Evolutionary conservation across 1,140 invertebrate species (phyloP), one percentile per base, ranked within the genome.

Genomic region (Augochlora pura): DNA sequence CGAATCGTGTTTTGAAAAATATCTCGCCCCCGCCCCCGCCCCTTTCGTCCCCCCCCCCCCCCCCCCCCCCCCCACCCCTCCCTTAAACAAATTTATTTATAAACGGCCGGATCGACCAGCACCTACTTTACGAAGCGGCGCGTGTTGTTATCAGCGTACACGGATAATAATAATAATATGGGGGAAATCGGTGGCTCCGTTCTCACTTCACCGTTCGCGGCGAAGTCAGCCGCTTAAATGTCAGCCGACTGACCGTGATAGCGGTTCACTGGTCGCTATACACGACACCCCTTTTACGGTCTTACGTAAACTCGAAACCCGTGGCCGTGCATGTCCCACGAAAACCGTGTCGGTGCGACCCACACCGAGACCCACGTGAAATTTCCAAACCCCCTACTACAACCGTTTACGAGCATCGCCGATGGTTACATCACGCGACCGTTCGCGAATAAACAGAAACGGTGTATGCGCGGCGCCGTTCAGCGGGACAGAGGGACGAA

Each of bases 271-370:
- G 25, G n/a, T 52, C 75, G 39, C 54, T 69, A 12, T 23, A 25
- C 73, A 21, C 66, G 21, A n/a, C 32, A 32, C 32, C 32, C 32
- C 54, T 10, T n/a, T 39, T 42, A 59, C 52, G 18, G 25, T 46
- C 46, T 77, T 54, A 71, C 68, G 59, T 71, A 71, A 63, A 77
- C 59, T 52, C 49, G 62, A 59, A 23, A 46, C 32, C 75, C 32
- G n/a, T n/a, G 42, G 62, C 25, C 32, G 42, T 64, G 32, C 18
- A 54, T 42, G 23, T 23, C 18, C 21, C 5, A 1, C 32, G 42
- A 64, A 42, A 63, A 60, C 65, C 46, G 23, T 69, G 74, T 68
- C 39, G 12, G 39, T 59, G 38, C n/a, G 23, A 46, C 65, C 1
- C 49, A 7, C 16, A 18, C 49, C 2, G 16, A 54, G 18, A 18